Conservation (phyloP, 2,113 vertebrate genomes). For the Poeciliopsis turrubarensis region DNA sequence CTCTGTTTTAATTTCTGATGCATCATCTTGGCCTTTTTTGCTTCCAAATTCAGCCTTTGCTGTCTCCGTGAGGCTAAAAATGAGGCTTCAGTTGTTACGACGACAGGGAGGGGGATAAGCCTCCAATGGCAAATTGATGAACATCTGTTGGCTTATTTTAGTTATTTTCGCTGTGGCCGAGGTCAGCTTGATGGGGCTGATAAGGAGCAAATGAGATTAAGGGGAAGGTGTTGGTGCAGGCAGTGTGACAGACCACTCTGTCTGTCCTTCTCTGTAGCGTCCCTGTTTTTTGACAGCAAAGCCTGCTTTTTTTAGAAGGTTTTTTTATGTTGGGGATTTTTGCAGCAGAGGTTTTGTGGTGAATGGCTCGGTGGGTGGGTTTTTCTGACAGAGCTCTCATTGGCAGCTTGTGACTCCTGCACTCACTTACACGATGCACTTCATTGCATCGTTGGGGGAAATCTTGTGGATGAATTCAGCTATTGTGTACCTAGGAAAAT, state of each 20-base stretch:
- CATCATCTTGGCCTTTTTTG: constrained; percentile 18
- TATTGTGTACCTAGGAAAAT: constrained; percentile 73
- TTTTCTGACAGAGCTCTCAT: constrained; percentile 73
- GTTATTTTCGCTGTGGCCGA: constrained; percentile 62
- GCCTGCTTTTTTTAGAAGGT: constrained; percentile 16
- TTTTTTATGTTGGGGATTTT: constrained; percentile 39
- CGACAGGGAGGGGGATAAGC: not conserved
- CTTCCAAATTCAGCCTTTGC: constrained; percentile 1
- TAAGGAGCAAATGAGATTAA: constrained; percentile 78
- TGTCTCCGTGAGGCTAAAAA: constrained; percentile 9
- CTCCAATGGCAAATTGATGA: constrained; percentile 61
- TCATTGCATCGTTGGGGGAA: constrained; percentile 60
- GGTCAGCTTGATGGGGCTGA: constrained; percentile 67
- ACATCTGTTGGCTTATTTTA: constrained; percentile 74
- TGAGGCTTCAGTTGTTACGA: constrained; percentile 35
- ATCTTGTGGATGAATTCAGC: constrained; percentile 74
- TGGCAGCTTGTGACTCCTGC: constrained; percentile 79
- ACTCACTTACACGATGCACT: constrained; percentile 52
- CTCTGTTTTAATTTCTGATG: not conserved
- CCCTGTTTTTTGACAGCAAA: constrained; percentile 32
- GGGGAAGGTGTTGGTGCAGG: constrained; percentile 71
- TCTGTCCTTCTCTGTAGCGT: constrained; percentile 9
- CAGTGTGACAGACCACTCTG: constrained; percentile 57
- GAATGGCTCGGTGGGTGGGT: constrained; percentile 42
- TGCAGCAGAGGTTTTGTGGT: constrained; percentile 22